Percentiles rank a stretch among this genome's conserved stretches.
Evolutionary conservation across 2,113 vertebrate genomes (phyloP).

Genomic region (Caloenas nicobarica): DNA sequence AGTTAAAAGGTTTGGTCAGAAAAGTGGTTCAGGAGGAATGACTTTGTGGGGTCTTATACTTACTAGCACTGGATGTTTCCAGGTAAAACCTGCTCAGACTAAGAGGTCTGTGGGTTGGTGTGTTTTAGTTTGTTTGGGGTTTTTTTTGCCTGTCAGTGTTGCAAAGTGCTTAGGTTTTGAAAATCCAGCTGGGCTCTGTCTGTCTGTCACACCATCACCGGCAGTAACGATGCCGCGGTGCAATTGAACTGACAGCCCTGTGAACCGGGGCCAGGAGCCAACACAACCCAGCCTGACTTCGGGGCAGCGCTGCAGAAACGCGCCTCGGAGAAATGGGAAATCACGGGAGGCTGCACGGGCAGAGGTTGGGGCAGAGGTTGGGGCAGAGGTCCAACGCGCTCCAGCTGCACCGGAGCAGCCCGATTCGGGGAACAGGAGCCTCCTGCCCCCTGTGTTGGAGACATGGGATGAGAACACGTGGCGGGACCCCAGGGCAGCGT

Average conservation of each 20-base stretch:
- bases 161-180: slow-evolving; percentile 41
- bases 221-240: neutral
- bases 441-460: fast-evolving
- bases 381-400: neutral
- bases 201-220: neutral
- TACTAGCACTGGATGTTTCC: slow-evolving; percentile 6
- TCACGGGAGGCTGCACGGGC: fast-evolving
- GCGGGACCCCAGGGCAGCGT: fast-evolving
- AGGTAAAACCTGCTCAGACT: slow-evolving; percentile 23
- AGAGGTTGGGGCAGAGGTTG: neutral
- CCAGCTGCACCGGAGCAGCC: neutral
- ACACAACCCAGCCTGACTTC: neutral
- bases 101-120: slow-evolving; percentile 3
- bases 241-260: slow-evolving; percentile 10
- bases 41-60: neutral
- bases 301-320: neutral
- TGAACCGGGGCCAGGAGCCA: neutral
- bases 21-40: neutral
- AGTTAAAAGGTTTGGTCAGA: slow-evolving; percentile 27
- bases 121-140: neutral
- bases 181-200: slow-evolving; percentile 42
- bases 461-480: neutral
- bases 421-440: neutral
- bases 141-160: slow-evolving; percentile 16
- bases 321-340: neutral